Evolutionary conservation across 2,113 vertebrate species (phyloP), one percentile per base, ranked within the genome.

Genomic region (Rana temporaria): DNA sequence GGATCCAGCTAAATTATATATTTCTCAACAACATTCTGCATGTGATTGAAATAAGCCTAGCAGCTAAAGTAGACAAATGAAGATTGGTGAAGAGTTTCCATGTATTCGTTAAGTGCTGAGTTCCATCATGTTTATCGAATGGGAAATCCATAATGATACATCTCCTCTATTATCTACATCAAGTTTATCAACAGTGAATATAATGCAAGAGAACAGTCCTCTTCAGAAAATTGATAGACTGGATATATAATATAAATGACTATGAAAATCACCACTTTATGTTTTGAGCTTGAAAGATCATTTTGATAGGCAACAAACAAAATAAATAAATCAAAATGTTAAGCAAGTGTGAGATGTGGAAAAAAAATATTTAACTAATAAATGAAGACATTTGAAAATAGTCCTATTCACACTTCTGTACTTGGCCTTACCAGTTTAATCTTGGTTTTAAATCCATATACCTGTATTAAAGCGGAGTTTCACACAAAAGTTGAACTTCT

Each of bases 111-210:
- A 64, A 74, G 42, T 38, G 62, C 59, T 20, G 4, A 22, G 64
- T 83, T 83, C 64, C 63, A 83, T 83, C 81, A 83, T 22, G 32
- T 59, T 76, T 63, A 42, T 57, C 72, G 59, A 72, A 83, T 83
- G 71, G 67, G 48, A 68, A 83, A 83, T 83, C 72, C 52, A 83
- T 83, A 83, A 76, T 76, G 71, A 76, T 75, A 72, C 34, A 52
- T 82, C 71, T 68, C 62, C 64, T 75, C 67, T 67, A 74, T 59
- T 65, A 83, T 75, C 71, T 67, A 60, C 76, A 76, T 22, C n/a
- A 63, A 60, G 20, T 83, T 32, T 82, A 82, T 82, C 68, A 81
- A 72, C 52, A 74, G 48, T 66, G 34, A 73, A 75, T 75, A 75
- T 74, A 64, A 62, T 74, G 59, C 22, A 34, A 74, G 5, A 65